Evolutionary conservation across 1,140 invertebrate species (phyloP).

Genomic region (Macrobrachium nipponense): DNA sequence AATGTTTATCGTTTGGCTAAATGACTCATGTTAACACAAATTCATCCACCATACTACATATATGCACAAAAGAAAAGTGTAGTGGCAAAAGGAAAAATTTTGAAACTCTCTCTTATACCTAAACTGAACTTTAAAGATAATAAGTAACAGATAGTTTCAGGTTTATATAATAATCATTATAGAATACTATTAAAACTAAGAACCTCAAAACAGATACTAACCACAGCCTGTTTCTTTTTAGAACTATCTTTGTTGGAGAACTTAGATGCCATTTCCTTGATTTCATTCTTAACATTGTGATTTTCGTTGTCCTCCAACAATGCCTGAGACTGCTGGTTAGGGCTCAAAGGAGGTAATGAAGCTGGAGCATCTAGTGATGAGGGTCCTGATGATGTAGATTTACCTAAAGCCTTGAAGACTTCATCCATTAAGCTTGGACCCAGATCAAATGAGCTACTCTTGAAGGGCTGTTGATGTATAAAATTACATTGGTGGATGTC

Average conservation of each 20-base stretch:
- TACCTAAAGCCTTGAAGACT: constrained; percentile 84
- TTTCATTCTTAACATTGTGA: constrained; percentile 79
- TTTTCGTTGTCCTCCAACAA: constrained; percentile 72
- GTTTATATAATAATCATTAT: too few species aligned
- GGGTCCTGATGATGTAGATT: constrained; percentile 55
- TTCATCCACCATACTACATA: background rate
- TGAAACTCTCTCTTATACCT: too few species aligned
- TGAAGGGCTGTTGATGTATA: constrained; percentile 27
- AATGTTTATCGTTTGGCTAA: too few species aligned
- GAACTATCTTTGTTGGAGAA: constrained; percentile 65
- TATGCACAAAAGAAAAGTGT: background rate
- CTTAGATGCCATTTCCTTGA: constrained; percentile 78
- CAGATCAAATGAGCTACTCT: constrained; percentile 82
- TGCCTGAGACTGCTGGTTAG: constrained; percentile 42
- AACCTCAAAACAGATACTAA: constrained; percentile 68
- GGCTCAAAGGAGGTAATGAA: constrained; percentile 50
- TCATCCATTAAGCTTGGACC: constrained; percentile 94
- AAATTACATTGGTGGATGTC: background rate
- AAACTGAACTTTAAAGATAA: too few species aligned
- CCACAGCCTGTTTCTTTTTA: constrained; percentile 82
- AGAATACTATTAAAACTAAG: background rate
- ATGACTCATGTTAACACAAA: background rate
- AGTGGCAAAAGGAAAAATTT: too few species aligned
- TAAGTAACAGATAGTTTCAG: too few species aligned
- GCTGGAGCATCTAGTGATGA: constrained; percentile 42